Base-by-base conservation (phyloP, 2,113 vertebrate genomes). In the Tenebrosternarchus preto region DNA sequence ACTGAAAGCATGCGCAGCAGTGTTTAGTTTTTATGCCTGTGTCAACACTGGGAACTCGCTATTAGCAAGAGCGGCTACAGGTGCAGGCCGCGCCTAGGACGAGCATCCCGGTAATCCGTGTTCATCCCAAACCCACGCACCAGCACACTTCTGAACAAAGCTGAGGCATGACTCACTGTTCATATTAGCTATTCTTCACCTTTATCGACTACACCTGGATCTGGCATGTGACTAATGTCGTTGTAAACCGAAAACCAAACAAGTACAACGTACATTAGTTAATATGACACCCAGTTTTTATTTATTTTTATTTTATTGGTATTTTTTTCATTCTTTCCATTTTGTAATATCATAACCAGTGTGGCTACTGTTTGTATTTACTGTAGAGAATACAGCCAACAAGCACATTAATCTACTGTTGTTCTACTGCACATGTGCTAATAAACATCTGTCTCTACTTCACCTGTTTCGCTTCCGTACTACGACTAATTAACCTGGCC, bases 191-290 rank as follows among this genome's bases (percentile, higher is more conserved):
- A 73, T 16, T 53, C 64, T 57, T n/a, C 55, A 17, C 36, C n/a
- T 71, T 86, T 85, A 86, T 85, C 63, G 27, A 50, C 31, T 39
- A 67, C 72, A 80, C 76, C 87, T 82, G 74, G 77, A 69, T 2
- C 27, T 66, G 59, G 69, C 64, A 70, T 59, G 59, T 85, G 84
- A 85, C n/a, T 85, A 75, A 83, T 39, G 19, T 50, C 20, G 27
- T 56, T 80, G 33, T 78, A 84, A 84, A 76, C 29, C 29, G 55
- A 24, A 75, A 77, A 46, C 36, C 75, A 80, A 84, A 78, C 60
- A 81, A 80, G 81, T 77, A 64, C 31, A 39, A 33, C 24, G 7
- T 22, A 59, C 17, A 50, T 36, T 75, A 70, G 71, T 63, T 68
- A 79, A 61, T 68, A 33, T 60, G 63, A 20, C 66, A 25, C 27